Evolutionary conservation across 1,140 invertebrate genomes (phyloP), one percentile per base, ranked within the genome.

Genomic region (Drosophila setifemur): DNA sequence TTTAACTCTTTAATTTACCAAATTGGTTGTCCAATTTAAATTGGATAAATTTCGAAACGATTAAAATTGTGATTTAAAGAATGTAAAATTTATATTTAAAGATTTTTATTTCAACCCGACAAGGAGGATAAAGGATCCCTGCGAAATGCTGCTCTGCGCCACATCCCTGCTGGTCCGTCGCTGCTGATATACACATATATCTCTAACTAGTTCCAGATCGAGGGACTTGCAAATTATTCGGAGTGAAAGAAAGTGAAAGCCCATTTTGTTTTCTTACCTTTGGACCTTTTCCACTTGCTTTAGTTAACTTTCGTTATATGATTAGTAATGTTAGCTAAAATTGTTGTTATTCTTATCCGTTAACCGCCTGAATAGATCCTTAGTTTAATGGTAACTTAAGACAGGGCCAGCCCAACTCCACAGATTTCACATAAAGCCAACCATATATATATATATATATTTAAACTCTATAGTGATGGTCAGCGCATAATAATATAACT

Each of bases 351-450:
- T 48, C 16, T 6, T 19, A 26, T 12, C 48, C 28, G 0, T 26
- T 4, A 23, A 68, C 25, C 43, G 40, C 57, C 73, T 73, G n/a
- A n/a, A 33, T 72, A 73, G 50, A 35, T 29, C 29, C 52, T 76
- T 57, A 58, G 45, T 47, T 74, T 25, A 61, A 74, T 33, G 42
- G 77, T 81, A 81, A 25, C 73, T 77, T 78, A 73, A 83, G 68
- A 33, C 40, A 49, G 9, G 28, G 28, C 18, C 26, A 18, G 9
- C 18, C 19, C 11, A 4, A 26, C 12, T 33, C 11, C 31, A 11
- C 29, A 28, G n/a, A n/a, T n/a, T 39, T 50, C 18, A 50, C 11
- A 55, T 33, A 23, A 18, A n/a, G n/a, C n/a, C n/a, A n/a, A n/a
- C n/a, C n/a, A n/a, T n/a, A n/a, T n/a, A n/a, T n/a, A n/a, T n/a